phyloP scores from a whole-genome alignment of 64 coral and sea anemone genomes.

The Montipora sp. region DNA sequence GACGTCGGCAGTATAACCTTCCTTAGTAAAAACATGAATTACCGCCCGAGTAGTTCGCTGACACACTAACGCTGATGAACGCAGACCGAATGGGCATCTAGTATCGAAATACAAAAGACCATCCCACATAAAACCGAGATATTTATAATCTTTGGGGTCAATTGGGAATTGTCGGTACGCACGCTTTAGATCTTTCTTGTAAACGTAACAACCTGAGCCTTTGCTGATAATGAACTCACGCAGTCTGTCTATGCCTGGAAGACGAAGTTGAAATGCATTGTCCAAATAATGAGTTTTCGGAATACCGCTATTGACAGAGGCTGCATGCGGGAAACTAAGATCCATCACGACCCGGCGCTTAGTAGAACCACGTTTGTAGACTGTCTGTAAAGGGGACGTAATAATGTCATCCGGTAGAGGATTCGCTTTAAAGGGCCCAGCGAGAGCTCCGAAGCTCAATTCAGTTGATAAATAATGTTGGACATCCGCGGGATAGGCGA shows the following conservation, averaged over 20 bases:
- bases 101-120: conserved; percentile 29
- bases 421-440: conserved; percentile 23
- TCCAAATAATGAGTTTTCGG: conserved; percentile 26
- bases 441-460: conserved; percentile 30
- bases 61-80: conserved; percentile 26
- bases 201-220: conserved; percentile 28
- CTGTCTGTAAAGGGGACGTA: neutral
- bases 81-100: conserved; percentile 47
- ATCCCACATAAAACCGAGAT: conserved; percentile 34
- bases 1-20: conserved; percentile 34
- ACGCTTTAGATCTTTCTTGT: conserved; percentile 15
- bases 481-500: conserved; percentile 18
- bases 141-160: conserved; percentile 42
- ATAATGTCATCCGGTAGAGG: conserved; percentile 4
- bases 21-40: conserved; percentile 16
- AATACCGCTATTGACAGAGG: conserved; percentile 29
- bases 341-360: conserved; percentile 12
- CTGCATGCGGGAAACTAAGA: conserved; percentile 13
- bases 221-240: conserved; percentile 27
- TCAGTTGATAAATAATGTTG: conserved; percentile 38
- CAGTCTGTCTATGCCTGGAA: conserved; percentile 41
- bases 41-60: conserved; percentile 26
- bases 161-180: conserved; percentile 41
- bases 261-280: neutral
- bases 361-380: conserved; percentile 7